Percentiles rank a stretch among this genome's conserved stretches.
These are phyloP conservation scores for Falco columbarius DNA, from an alignment of 2,797 vertebrate species.

Conservation along the genomic window DNA sequence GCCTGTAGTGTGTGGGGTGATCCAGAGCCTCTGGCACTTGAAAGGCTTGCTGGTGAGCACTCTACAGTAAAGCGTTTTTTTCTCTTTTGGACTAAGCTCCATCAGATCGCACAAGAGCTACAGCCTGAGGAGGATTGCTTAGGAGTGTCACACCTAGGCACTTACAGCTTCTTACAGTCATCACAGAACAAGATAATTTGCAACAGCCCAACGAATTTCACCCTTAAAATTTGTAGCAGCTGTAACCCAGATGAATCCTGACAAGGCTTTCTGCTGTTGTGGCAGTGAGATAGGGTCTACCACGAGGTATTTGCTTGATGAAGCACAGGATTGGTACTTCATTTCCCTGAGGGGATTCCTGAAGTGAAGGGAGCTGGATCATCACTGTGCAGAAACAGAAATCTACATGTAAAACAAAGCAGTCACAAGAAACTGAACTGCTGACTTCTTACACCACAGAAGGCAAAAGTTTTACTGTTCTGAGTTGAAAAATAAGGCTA, in stretches of 20 bases:
- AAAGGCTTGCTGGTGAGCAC: background rate
- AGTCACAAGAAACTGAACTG: background rate
- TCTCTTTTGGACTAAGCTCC: background rate
- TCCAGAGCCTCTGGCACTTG: background rate
- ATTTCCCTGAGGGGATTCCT: background rate
- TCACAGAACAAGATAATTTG: background rate
- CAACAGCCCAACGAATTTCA: background rate
- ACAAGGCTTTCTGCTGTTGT: background rate
- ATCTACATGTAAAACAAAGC: background rate
- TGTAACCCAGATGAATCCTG: background rate
- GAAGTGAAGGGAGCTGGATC: background rate
- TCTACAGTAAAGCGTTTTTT: too few relatives aligned
- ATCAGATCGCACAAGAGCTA: background rate
- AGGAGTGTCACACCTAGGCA: background rate
- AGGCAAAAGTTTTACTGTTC: background rate
- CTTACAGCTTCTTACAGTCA: background rate
- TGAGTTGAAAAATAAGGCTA: background rate
- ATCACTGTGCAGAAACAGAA: background rate
- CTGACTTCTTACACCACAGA: background rate
- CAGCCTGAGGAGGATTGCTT: background rate
- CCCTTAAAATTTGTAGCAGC: background rate
- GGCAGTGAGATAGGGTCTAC: background rate
- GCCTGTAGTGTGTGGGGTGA: background rate
- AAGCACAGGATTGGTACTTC: background rate
- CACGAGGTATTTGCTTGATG: background rate